Base-by-base conservation (phyloP, 35 echinoderm and acorn worm species). In the Lytechinus variegatus region DNA sequence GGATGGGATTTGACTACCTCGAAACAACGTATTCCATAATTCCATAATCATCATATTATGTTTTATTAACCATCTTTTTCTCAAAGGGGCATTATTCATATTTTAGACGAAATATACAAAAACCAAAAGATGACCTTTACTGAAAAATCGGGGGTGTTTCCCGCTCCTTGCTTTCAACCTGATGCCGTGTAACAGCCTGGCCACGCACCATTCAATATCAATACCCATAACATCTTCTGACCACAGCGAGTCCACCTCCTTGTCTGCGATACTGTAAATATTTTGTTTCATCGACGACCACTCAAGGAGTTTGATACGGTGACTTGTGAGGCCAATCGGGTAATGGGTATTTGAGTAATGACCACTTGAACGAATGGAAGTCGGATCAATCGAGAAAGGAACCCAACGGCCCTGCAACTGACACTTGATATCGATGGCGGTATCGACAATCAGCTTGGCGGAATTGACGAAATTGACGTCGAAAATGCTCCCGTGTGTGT, bases 331-430 rank as follows among this genome's bases (percentile, higher is more conserved):
- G 66, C 19, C 66, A 79, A 79, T 79, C 66, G 66, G 21, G 66
- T 79, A 79, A 79, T 79, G 66, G 66, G 66, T 79, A 79, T 79
- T 79, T 79, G 66, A 79, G 66, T 79, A 79, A 79, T 79, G 66
- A 79, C 66, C 66, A 79, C 66, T 79, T 79, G 66, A 79, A 79
- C 66, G 66, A 79, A 79, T 79, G 66, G 66, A 79, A 79, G 66
- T 79, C n/a, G 66, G 66, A 79, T 79, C 66, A 79, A 79, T 19
- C 21, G 66, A 16, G 14, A 27, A 12, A 2, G 66, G 21, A 19
- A 16, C 66, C 66, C 16, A 24, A 79, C 66, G 66, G 66, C 66
- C 66, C 66, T 79, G 7, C 66, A 24, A n/a, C 66, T 24, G 66
- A 79, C 66, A 79, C 66, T 79, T 24, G 66, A 79, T 79, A 79